Conservation (phyloP, 1,140 invertebrate species). For the Nilaparvata lugens region DNA sequence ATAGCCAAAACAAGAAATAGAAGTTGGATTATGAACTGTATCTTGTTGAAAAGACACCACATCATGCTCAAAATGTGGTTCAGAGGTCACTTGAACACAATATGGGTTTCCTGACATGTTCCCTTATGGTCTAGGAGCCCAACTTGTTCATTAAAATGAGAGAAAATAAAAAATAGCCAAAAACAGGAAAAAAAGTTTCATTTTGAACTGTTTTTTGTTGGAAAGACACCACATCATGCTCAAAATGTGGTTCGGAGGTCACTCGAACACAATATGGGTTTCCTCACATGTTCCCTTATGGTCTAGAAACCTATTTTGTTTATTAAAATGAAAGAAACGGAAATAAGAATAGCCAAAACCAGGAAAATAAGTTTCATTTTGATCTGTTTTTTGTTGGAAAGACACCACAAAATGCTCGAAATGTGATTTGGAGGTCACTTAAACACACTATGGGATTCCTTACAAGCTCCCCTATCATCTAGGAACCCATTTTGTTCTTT, state of each 20-base stretch:
- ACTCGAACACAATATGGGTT: too few relatives aligned
- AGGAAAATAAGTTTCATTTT: too few relatives aligned
- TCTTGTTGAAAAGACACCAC: slow-evolving; percentile 34
- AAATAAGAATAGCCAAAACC: background rate
- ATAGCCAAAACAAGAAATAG: slow-evolving; percentile 2
- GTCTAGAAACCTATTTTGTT: background rate
- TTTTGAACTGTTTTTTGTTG: slow-evolving; percentile 45
- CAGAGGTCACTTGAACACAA: background rate
- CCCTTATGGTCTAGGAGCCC: too few relatives aligned
- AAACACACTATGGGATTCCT: too few relatives aligned
- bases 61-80: too few relatives aligned
- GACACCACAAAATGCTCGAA: background rate
- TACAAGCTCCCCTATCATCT: background rate
- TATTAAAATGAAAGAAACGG: too few relatives aligned
- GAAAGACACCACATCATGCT: background rate
- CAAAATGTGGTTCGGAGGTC: background rate
- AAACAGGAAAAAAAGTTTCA: slow-evolving; percentile 7
- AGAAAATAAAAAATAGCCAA: background rate
- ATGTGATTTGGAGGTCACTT: too few relatives aligned
- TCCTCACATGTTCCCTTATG: background rate
- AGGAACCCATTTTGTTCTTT: background rate
- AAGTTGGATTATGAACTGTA: slow-evolving; percentile 42
- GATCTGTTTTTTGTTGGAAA: too few relatives aligned
- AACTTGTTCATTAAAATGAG: too few relatives aligned
- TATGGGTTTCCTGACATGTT: background rate